These are phyloP conservation scores for Rousettus leschenaultii DNA, from an alignment of 2,113 vertebrate species.

Conservation along the genomic window DNA sequence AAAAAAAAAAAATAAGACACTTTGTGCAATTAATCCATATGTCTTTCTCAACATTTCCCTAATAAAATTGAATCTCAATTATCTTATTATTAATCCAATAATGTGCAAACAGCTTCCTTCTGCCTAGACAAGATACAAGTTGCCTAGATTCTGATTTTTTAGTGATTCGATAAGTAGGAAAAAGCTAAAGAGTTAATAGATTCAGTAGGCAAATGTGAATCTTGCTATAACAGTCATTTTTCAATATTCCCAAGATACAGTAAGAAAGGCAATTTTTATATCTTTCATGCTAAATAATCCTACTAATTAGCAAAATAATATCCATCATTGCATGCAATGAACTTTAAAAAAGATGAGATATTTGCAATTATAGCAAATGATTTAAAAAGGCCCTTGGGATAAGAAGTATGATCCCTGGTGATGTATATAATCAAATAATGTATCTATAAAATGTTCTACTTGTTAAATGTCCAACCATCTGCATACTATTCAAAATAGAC, in stretches of 20 bases:
- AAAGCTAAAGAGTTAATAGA: slow-evolving; percentile 27
- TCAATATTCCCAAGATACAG: not conserved
- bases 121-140: not conserved
- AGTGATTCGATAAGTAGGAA: slow-evolving; percentile 13
- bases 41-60: not conserved
- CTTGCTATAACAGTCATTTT: not conserved
- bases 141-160: not conserved
- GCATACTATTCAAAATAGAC: slow-evolving; percentile 43
- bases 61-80: slow-evolving; percentile 16
- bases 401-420: slow-evolving; percentile 29
- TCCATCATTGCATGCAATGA: slow-evolving; percentile 61
- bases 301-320: slow-evolving; percentile 61
- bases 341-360: slow-evolving; percentile 68
- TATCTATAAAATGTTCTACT: not conserved
- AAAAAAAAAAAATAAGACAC: not conserved
- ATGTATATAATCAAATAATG: slow-evolving; percentile 39
- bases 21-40: not conserved
- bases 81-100: not conserved
- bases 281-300: slow-evolving; percentile 46
- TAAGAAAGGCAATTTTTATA: slow-evolving; percentile 27
- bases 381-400: slow-evolving; percentile 48
- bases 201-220: not conserved
- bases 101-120: not conserved
- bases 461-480: slow-evolving; percentile 33
- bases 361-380: slow-evolving; percentile 70